A percentile compares a stretch with the other conserved stretches of the same genome.
Evolutionary conservation across 2,797 vertebrate species (phyloP).

Genomic region (Typhlichthys subterraneus): DNA sequence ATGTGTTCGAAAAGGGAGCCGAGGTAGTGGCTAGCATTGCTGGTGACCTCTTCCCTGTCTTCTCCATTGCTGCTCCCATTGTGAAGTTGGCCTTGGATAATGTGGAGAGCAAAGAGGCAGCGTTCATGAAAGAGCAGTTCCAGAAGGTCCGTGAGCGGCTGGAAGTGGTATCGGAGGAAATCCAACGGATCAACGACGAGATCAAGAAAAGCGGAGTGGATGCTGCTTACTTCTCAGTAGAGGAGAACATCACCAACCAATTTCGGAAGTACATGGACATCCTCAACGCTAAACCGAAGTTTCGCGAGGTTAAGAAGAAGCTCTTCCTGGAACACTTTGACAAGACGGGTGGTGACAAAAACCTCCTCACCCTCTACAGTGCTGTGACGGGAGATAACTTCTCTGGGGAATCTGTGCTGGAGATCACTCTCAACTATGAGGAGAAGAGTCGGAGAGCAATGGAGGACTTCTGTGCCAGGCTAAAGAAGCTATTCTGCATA

Average conservation of each 20-base stretch:
- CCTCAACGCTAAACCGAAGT: slow-evolving; percentile 77
- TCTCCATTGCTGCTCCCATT: slow-evolving; percentile 78
- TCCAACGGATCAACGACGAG: slow-evolving; percentile 74
- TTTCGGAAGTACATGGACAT: slow-evolving; percentile 85
- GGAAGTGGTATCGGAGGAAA: slow-evolving; percentile 75
- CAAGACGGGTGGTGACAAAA: slow-evolving; percentile 74
- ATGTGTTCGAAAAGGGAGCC: slow-evolving; percentile 79
- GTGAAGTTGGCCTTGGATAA: slow-evolving; percentile 78
- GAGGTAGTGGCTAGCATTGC: slow-evolving; percentile 76
- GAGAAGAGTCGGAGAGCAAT: slow-evolving; percentile 74
- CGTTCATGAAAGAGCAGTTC: slow-evolving; percentile 81
- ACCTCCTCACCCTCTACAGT: slow-evolving; percentile 71
- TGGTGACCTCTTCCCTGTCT: slow-evolving; percentile 80
- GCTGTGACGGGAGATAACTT: slow-evolving; percentile 76
- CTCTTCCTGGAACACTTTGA: slow-evolving; percentile 76
- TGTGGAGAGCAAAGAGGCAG: slow-evolving; percentile 79
- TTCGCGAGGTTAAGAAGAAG: slow-evolving; percentile 78
- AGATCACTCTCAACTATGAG: slow-evolving; percentile 77
- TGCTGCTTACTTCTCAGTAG: slow-evolving; percentile 72
- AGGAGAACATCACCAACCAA: slow-evolving; percentile 82
- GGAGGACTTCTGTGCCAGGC: slow-evolving; percentile 77
- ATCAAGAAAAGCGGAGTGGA: slow-evolving; percentile 78
- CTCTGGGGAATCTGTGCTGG: slow-evolving; percentile 74
- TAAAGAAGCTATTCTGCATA: slow-evolving; percentile 82
- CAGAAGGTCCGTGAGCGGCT: slow-evolving; percentile 79